Evolutionary conservation across 2,888 invertebrate species (phyloP).

Genomic region (Chrysodeixis includens): DNA sequence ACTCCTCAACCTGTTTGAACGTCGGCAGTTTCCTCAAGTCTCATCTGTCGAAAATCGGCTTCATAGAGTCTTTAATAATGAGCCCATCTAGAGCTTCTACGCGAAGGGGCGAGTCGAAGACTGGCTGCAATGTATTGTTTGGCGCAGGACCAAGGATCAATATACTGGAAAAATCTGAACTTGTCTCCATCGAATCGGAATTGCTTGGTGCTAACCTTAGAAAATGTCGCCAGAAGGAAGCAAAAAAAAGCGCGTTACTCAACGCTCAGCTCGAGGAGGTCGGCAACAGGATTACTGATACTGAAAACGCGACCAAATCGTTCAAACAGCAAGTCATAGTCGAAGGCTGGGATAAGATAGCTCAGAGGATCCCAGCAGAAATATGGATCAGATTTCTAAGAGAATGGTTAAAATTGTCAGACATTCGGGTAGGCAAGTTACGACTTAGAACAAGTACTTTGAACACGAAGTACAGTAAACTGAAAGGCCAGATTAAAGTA

Average conservation of each 20-base stretch:
- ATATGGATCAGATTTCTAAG: slow-evolving; percentile 89
- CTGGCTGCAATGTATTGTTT: slow-evolving; percentile 74
- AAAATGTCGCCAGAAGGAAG: slow-evolving; percentile 69
- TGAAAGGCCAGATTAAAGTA: slow-evolving; percentile 86
- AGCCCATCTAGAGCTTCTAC: slow-evolving; percentile 74
- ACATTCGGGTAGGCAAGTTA: slow-evolving; percentile 89
- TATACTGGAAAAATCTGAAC: slow-evolving; percentile 84
- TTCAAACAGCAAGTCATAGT: slow-evolving; percentile 88
- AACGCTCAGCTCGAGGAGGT: slow-evolving; percentile 89
- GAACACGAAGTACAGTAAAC: slow-evolving; percentile 86
- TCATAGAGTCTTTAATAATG: slow-evolving; percentile 63
- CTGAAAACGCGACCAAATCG: slow-evolving; percentile 79
- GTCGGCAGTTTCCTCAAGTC: slow-evolving; percentile 74
- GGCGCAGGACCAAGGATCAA: slow-evolving; percentile 84
- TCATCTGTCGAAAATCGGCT: slow-evolving; percentile 69
- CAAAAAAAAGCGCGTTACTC: slow-evolving; percentile 77
- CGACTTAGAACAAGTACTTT: slow-evolving; percentile 89
- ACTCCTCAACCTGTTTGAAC: slow-evolving; percentile 68
- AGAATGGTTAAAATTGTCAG: slow-evolving; percentile 89
- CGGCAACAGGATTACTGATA: slow-evolving; percentile 83
- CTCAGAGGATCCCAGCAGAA: slow-evolving; percentile 90
- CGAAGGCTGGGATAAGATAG: slow-evolving; percentile 88
- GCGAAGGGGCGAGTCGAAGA: slow-evolving; percentile 74
- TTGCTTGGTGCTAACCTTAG: slow-evolving; percentile 74
- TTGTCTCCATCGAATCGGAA: slow-evolving; percentile 86